These are phyloP conservation scores for Philereme transversata DNA, from an alignment of 2,888 invertebrate genomes.

Conservation along the genomic window DNA sequence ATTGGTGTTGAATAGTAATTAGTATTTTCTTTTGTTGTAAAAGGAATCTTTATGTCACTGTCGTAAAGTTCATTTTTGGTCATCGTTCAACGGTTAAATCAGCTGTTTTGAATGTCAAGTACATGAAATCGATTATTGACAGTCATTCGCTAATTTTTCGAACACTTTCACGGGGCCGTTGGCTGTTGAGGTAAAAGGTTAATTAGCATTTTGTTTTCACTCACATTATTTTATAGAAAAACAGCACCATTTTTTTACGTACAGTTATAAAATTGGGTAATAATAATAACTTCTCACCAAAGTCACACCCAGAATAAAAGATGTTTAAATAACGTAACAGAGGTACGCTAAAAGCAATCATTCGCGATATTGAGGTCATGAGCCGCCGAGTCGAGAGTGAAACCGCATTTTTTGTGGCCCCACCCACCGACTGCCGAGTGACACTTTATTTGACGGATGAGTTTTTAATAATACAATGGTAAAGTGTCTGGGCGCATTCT, in stretches of 20 bases:
- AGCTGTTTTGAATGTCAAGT: constrained; percentile 72
- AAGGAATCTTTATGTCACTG: constrained; percentile 41
- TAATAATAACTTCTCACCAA: neutral
- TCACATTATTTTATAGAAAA: neutral
- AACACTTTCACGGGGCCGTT: constrained; percentile 68
- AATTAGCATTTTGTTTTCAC: constrained; percentile 50
- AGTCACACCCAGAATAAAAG: neutral
- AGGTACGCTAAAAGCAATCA: constrained; percentile 30
- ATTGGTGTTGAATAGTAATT: constrained; percentile 56
- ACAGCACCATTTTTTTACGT: too few relatives aligned
- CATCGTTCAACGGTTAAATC: constrained; percentile 29
- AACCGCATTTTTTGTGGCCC: constrained; percentile 57
- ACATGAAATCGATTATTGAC: constrained; percentile 74
- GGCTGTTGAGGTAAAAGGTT: constrained; percentile 55
- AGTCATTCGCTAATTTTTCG: constrained; percentile 61
- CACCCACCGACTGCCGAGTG: constrained; percentile 25
- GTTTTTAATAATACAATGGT: constrained; percentile 17
- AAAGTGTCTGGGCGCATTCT: neutral
- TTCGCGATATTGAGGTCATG: constrained; percentile 48
- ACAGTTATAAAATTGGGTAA: too few relatives aligned
- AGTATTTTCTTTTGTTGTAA: constrained; percentile 30
- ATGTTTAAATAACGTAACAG: constrained; percentile 33
- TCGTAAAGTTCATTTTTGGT: constrained; percentile 44
- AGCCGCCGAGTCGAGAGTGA: constrained; percentile 54
- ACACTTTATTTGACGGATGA: constrained; percentile 23